A percentile compares a stretch with the other conserved stretches of the same genome.
Evolutionary conservation across 2,888 invertebrate species (phyloP).

Genomic region (Rhogogaster chlorosoma): DNA sequence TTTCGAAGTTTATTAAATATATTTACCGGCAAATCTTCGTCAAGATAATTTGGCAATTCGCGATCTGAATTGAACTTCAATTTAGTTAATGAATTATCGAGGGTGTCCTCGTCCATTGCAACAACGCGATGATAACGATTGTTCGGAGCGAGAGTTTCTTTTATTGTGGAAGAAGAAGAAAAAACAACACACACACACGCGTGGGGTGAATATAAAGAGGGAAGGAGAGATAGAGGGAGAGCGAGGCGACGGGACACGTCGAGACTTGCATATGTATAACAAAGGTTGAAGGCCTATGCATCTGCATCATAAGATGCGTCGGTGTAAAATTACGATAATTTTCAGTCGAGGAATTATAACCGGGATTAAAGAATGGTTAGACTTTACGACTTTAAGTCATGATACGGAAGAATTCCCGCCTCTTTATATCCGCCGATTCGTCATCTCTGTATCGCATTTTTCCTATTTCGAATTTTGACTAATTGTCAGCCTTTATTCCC

Average conservation of each 20-base stretch:
- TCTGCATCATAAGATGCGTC: neutral
- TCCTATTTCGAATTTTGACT: neutral
- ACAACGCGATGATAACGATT: neutral
- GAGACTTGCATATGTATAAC: neutral
- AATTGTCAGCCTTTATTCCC: neutral
- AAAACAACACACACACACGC: neutral
- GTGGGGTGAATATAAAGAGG: neutral
- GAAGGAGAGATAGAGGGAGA: neutral
- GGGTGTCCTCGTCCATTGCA: constrained; percentile 59
- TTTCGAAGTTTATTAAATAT: neutral
- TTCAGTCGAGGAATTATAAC: neutral
- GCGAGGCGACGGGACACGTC: neutral
- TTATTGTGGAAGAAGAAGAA: neutral
- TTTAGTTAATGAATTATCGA: constrained; percentile 68
- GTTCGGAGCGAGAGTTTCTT: neutral
- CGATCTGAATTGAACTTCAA: constrained; percentile 62
- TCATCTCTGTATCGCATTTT: neutral
- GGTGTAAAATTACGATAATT: neutral
- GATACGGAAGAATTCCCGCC: neutral
- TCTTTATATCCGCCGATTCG: neutral
- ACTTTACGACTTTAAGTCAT: neutral
- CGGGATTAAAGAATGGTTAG: neutral
- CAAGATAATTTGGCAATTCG: constrained; percentile 64
- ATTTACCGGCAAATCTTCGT: constrained; percentile 68
- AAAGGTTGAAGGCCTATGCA: neutral